Evolutionary conservation across 2,888 invertebrate genomes (phyloP), one percentile per base, ranked within the genome.

Genomic region (Pammene fasciana): DNA sequence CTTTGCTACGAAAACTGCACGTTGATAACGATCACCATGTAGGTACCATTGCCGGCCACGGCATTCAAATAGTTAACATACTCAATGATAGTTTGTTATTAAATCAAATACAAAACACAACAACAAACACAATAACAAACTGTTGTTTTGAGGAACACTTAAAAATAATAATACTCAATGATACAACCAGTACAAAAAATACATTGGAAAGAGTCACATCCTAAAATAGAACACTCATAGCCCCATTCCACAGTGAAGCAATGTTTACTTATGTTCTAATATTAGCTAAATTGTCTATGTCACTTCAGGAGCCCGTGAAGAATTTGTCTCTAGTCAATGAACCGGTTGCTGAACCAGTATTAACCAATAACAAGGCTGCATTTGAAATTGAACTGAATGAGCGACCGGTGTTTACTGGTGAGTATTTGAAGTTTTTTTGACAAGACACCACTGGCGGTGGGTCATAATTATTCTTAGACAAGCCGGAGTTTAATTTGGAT

Each of bases 241-340:
- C 18, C 62, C 41, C 50, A 62, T 62, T 62, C 41, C 34, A 9
- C 18, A 26, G 9, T 62, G 41, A 41, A 18, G 61, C 38, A 61
- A 62, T 41, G 41, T 41, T 4, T n/a, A 18, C 18, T 16, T 6
- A 10, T 62, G n/a, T 62, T 62, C 50, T 45, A 65, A 50, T 65
- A 50, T 62, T 59, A 38, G 41, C 41, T 65, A 50, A 43, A 38
- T 9, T 9, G 10, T 14, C n/a, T 59, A 9, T 46, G 26, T 66
- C 62, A 71, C 82, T 85, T 72, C 73, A 90, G 90, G 85, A 84
- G 72, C 71, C 78, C 65, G 72, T 82, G 65, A 88, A 82, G 70
- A 89, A 89, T 81, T 74, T 79, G 65, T 84, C 87, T 79, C 86
- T 88, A 85, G 85, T 88, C 85, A 86, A 76, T 75, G 87, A 86